Evolutionary conservation across 2,113 vertebrate species (phyloP), one percentile per base, ranked within the genome.

Genomic region (Ia io): DNA sequence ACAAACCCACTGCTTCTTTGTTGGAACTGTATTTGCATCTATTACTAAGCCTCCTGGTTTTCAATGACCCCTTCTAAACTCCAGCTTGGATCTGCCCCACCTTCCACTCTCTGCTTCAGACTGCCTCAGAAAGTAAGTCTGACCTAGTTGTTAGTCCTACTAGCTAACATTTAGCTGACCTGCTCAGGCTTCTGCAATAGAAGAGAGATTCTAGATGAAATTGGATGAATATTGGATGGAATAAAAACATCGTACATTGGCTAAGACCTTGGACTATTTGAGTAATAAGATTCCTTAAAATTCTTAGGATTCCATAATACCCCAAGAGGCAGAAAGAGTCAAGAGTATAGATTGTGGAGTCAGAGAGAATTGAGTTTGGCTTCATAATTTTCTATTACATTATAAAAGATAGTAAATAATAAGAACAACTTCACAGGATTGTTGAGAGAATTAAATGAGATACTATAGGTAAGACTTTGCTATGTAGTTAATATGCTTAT

Each of bases 11-110:
- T 74, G 28, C 28, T 74, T 86, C 35, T 77, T 94, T 87, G 12
- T 51, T 87, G 9, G 37, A 84, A 92, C 23, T 92, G 42, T 67
- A 90, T 95, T 95, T 91, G 9, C 37, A 87, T 65, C 49, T 76
- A 4, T 76, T 79, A 74, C n/a, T 53, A 11, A 76, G 13, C 4
- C 13, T 88, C 65, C 17, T 42, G 13, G 87, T 71, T 90, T 77
- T 80, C 77, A 93, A 2, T 56, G 63, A 53, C 30, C 23, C 2
- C 6, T 69, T 86, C 2, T 82, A 71, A 28, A n/a, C 18, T 67
- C 35, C 18, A 69, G 4, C 16, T 59, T 91, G n/a, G 16, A 9
- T n/a, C 35, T 93, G 63, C 2, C 17, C 6, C 6, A 20, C 1
- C 13, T 20, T 20, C n/a, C 8, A 86, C 44, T n/a, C 49, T 74